Evolutionary conservation across 2,113 vertebrate genomes (phyloP).

Genomic region (Porphyrio hochstetteri): DNA sequence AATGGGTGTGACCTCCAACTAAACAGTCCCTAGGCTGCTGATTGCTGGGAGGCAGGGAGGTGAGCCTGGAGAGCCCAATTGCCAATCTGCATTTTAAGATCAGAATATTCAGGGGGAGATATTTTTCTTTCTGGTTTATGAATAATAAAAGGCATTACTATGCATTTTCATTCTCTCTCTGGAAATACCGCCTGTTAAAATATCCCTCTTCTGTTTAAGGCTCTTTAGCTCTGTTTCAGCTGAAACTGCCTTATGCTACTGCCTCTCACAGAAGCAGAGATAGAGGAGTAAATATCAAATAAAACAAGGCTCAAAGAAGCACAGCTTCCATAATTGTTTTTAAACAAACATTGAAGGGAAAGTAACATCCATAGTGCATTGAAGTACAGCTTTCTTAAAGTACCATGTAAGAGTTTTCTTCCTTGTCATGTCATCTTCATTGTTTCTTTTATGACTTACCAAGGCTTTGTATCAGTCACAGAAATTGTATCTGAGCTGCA

Average conservation of each 20-base stretch:
- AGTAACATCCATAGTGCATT: background rate
- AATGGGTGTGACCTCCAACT: background rate
- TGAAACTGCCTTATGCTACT: background rate
- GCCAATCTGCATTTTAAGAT: background rate
- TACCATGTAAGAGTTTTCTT: background rate
- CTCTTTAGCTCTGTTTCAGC: background rate
- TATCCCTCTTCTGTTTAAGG: background rate
- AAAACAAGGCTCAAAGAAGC: background rate
- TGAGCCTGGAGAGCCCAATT: background rate
- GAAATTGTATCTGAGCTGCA: background rate
- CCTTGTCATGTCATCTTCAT: background rate
- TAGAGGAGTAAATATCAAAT: background rate
- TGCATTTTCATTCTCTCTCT: background rate
- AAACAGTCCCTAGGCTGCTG: background rate
- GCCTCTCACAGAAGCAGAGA: background rate
- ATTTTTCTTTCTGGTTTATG: background rate
- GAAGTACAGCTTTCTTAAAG: background rate
- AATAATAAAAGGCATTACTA: background rate
- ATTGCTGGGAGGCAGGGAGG: background rate
- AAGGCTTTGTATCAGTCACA: background rate
- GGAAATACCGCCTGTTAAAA: background rate
- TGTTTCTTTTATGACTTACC: background rate
- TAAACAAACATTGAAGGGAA: background rate
- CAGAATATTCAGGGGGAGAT: background rate
- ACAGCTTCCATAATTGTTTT: background rate